A percentile compares a stretch with the other conserved stretches of the same genome.
These are phyloP conservation scores for Microtus richardsoni DNA, from an alignment of 2,113 vertebrate species.

Conservation along the genomic window DNA sequence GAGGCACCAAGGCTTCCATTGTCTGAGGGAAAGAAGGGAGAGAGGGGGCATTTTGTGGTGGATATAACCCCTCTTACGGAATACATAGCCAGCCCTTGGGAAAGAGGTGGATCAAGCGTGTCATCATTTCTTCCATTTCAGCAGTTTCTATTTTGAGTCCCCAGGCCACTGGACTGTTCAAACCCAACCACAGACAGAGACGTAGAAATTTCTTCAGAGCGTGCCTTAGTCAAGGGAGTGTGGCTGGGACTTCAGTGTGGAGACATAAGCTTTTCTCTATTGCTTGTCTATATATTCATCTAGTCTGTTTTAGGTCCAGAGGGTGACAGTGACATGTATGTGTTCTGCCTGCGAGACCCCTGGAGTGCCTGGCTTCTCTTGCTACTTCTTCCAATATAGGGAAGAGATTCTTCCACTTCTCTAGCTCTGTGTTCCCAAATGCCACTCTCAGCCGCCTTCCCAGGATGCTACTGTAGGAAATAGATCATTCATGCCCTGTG, in stretches of 20 bases:
- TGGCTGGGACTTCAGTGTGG: neutral
- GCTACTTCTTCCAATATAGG: neutral
- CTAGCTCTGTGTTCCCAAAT: neutral
- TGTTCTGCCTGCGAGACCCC: neutral
- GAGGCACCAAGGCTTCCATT: neutral
- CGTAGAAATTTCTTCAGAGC: constrained; percentile 30
- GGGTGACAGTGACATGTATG: neutral
- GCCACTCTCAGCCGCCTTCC: neutral
- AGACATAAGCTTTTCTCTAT: neutral
- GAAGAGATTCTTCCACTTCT: neutral
- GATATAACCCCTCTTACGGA: neutral
- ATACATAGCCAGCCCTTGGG: constrained; percentile 13
- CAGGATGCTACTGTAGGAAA: neutral
- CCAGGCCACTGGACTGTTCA: neutral
- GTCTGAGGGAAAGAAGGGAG: constrained; percentile 22
- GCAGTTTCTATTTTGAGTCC: constrained; percentile 43
- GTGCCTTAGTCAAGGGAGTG: neutral
- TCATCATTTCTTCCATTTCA: constrained; percentile 40
- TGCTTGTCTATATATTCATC: neutral
- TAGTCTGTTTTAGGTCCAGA: neutral
- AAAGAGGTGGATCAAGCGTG: neutral
- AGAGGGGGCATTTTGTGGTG: constrained; percentile 10
- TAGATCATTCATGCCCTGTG: neutral
- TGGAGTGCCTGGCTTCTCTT: neutral
- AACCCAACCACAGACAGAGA: constrained; percentile 28